Base-by-base conservation (phyloP, 2,888 invertebrate species). In the Therioaphis trifolii region DNA sequence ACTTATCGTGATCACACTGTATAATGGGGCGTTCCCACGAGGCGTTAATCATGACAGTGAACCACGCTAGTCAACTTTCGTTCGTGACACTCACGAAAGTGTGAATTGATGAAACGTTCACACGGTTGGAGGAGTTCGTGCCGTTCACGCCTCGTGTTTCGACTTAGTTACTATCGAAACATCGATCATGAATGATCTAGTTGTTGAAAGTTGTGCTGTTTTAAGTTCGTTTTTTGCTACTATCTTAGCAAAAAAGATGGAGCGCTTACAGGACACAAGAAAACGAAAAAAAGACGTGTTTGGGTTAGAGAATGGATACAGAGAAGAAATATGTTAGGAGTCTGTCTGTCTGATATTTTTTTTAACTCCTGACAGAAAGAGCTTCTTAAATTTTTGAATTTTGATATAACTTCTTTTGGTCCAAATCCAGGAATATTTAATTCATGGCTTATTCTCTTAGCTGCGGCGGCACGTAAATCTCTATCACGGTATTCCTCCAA, bases 331-430 rank as follows among this genome's bases (percentile, higher is more conserved):
- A n/a, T n/a, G n/a, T n/a, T n/a, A n/a, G n/a, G n/a, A n/a, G n/a
- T n/a, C n/a, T n/a, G n/a, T n/a, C n/a, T 71, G 18, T 46, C 29
- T 35, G 35, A 66, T 55, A 78, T 61, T 80, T 80, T 71, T 49
- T 55, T 61, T 35, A 58, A 63, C 24, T 78, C 52, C 40, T 40
- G 24, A 40, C 52, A 24, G 71, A 43, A 80, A 58, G 80, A 85
- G 43, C 85, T 85, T 66, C 85, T 84, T 68, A 85, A 71, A 74
- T 85, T 85, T 69, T 85, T 85, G n/a, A 85, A 85, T 80, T 85
- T 85, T n/a, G 21, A 14, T 12, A 85, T 71, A n/a, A 85, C 85
- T 79, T 84, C 80, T 84, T 85, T 84, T 21, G 85, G 85, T 74
- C 84, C 85, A 68, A 85, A 84, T 77, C 75, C 84, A 35, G 72